A percentile compares a stretch with the other conserved stretches of the same genome.
Conservation (phyloP, 2,888 invertebrate genomes). For the Branchinecta sandiegonensis region DNA sequence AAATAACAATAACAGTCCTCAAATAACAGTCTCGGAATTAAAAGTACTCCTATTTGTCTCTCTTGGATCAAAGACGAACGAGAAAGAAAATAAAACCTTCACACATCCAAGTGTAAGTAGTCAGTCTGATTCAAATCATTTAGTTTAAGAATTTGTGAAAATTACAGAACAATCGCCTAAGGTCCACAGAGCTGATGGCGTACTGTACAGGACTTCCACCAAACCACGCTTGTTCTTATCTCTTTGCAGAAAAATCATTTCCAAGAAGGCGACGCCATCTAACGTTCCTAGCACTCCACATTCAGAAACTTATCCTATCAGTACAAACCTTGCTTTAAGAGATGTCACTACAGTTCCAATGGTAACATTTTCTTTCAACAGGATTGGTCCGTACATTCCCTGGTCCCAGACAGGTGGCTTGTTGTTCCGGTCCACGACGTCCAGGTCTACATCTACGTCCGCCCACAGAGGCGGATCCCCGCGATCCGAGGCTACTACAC, state of each 20-base stretch:
- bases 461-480: constrained; percentile 81
- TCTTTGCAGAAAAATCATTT: neutral
- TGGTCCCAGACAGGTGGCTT: constrained; percentile 94
- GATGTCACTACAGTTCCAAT: constrained; percentile 96
- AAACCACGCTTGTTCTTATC: neutral
- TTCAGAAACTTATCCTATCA: neutral
- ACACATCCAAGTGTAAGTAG: no score
- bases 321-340: constrained; percentile 75
- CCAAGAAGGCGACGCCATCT: constrained; percentile 22
- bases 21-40: no score
- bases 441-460: constrained; percentile 93
- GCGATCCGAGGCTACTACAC: constrained; percentile 90
- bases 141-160: no score
- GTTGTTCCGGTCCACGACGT: constrained; percentile 95
- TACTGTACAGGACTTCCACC: no score
- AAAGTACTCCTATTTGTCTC: no score
- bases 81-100: no score
- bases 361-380: constrained; percentile 97
- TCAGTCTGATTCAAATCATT: no score
- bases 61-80: no score
- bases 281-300: constrained; percentile 23
- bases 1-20: no score
- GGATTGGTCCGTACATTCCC: constrained; percentile 89
- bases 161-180: no score
- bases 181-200: no score